Conservation (phyloP, 2,888 invertebrate species). For the Drosophila paucipuncta region DNA sequence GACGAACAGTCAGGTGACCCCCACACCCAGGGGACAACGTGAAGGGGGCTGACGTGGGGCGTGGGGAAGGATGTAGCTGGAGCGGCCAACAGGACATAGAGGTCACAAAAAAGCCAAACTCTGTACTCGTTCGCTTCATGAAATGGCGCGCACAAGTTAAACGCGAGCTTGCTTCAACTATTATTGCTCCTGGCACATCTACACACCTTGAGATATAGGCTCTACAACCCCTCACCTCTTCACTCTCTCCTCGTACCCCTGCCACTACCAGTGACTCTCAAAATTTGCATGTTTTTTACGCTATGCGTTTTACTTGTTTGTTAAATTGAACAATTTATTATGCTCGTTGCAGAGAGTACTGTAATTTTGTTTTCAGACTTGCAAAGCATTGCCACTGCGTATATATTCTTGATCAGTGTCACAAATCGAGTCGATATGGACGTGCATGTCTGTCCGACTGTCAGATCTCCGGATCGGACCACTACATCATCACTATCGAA, state of each 20-base stretch:
- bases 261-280: not conserved
- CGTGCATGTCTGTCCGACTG: not conserved
- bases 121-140: too few species aligned
- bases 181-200: not conserved
- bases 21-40: not conserved
- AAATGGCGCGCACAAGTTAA: not conserved
- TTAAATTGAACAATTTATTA: conserved; percentile 77
- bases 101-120: too few species aligned
- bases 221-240: not conserved
- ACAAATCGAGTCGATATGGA: not conserved
- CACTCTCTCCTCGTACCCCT: not conserved
- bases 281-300: conserved; percentile 9
- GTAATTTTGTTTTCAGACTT: not conserved
- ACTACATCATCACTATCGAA: not conserved
- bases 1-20: not conserved
- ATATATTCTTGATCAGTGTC: not conserved
- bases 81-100: not conserved
- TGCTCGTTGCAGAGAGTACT: conserved; percentile 2
- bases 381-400: not conserved
- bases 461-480: not conserved
- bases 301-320: conserved; percentile 57
- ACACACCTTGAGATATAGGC: not conserved
- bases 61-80: not conserved
- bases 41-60: not conserved
- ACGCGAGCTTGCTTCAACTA: not conserved